phyloP scores from a whole-genome alignment of 2,113 vertebrate species.

The Saccopteryx leptura region DNA sequence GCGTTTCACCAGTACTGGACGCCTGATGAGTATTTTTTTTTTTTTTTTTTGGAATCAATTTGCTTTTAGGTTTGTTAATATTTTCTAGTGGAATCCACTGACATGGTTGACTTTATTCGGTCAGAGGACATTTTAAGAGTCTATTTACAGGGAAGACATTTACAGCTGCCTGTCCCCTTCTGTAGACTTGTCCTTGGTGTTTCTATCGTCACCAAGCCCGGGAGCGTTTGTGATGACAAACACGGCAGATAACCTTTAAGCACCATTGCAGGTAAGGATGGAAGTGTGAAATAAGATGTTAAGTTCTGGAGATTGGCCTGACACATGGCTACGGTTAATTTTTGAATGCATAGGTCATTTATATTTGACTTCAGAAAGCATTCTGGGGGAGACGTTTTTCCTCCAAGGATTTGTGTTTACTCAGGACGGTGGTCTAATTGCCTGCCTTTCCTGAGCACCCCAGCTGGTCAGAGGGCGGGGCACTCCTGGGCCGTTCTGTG shows the following conservation, averaged over 20 bases:
- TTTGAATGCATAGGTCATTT: constrained; percentile 48
- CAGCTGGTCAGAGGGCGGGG: neutral
- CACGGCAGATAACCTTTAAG: constrained; percentile 62
- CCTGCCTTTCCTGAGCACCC: neutral
- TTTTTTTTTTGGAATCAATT: constrained; percentile 13
- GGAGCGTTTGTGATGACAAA: neutral
- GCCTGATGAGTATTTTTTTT: neutral
- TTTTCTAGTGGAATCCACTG: constrained; percentile 27
- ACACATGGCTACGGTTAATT: neutral
- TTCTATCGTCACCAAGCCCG: constrained; percentile 61
- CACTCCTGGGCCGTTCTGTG: neutral
- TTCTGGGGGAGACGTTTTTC: constrained; percentile 27
- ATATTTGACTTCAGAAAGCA: constrained; percentile 37
- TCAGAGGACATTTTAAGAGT: constrained; percentile 10
- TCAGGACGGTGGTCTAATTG: constrained; percentile 26
- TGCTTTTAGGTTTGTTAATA: constrained; percentile 19
- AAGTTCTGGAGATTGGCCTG: constrained; percentile 52
- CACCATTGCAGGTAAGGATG: neutral
- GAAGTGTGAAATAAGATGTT: constrained; percentile 57
- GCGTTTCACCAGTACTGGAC: neutral
- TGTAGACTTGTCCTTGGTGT: constrained; percentile 54
- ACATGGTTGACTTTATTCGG: constrained; percentile 14
- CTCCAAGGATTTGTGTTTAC: constrained; percentile 53
- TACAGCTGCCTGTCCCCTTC: neutral
- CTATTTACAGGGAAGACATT: constrained; percentile 55